phyloP scores from a whole-genome alignment of 2,797 vertebrate species.

The Sebastes iracundus region DNA sequence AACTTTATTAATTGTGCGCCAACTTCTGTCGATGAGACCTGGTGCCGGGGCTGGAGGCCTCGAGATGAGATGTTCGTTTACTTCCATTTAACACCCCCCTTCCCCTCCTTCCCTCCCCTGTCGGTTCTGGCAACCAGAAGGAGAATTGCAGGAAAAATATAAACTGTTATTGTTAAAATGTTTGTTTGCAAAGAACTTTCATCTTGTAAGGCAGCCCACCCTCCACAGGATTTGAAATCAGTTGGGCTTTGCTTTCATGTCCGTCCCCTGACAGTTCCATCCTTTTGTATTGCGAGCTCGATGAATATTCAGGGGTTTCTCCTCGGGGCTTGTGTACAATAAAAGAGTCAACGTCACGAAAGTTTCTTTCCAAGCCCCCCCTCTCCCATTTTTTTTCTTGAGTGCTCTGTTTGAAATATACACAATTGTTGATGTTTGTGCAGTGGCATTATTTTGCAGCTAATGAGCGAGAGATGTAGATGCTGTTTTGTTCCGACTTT shows the following conservation, averaged over 20 bases:
- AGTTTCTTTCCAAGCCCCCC: constrained; percentile 71
- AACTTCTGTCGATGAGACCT: constrained; percentile 75
- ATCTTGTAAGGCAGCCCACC: constrained; percentile 85
- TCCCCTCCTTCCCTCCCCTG: constrained; percentile 54
- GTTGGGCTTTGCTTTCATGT: constrained; percentile 86
- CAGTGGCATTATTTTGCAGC: constrained; percentile 67
- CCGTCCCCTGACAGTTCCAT: constrained; percentile 80
- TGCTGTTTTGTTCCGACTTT: constrained; percentile 55
- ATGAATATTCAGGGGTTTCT: constrained; percentile 87
- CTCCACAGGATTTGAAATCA: constrained; percentile 83
- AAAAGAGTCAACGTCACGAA: constrained; percentile 82
- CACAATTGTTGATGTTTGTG: constrained; percentile 74
- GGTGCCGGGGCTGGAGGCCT: constrained; percentile 71
- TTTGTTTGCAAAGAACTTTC: constrained; percentile 89
- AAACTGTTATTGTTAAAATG: constrained; percentile 88
- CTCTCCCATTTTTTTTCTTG: constrained; percentile 39
- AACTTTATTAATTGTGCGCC: constrained; percentile 77
- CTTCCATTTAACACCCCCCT: constrained; percentile 75
- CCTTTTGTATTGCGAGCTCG: constrained; percentile 80
- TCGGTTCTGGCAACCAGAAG: constrained; percentile 74
- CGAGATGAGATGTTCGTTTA: constrained; percentile 76
- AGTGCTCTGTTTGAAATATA: constrained; percentile 65
- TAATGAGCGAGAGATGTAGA: constrained; percentile 68
- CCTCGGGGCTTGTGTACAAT: constrained; percentile 82
- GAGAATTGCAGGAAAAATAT: constrained; percentile 78